Conservation (phyloP, 1,140 invertebrate genomes). For the Saxidomus purpurata region DNA sequence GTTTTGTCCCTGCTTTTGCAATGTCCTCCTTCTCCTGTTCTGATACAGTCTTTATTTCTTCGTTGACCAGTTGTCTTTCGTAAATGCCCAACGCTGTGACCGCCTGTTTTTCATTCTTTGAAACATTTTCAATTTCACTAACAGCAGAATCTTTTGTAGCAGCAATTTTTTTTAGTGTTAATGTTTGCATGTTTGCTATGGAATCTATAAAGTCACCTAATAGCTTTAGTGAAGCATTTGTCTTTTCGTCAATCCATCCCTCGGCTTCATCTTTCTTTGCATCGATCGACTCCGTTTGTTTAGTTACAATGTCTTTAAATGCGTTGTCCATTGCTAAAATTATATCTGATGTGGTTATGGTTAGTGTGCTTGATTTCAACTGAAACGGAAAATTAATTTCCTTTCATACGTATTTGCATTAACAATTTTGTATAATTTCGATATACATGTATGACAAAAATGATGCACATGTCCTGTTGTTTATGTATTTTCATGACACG, state of each 20-base stretch:
- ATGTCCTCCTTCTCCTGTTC: too few species aligned
- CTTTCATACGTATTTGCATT: too few species aligned
- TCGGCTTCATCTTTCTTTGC: too few species aligned
- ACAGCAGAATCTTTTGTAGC: not conserved
- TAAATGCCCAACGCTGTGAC: too few species aligned
- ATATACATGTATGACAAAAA: too few species aligned
- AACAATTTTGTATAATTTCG: too few species aligned
- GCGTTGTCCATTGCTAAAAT: not conserved
- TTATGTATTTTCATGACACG: too few species aligned
- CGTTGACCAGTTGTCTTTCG: not conserved
- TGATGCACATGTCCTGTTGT: too few species aligned
- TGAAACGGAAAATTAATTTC: not conserved
- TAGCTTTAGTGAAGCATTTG: not conserved
- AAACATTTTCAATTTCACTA: not conserved
- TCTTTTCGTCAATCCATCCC: not conserved
- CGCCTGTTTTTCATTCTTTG: not conserved
- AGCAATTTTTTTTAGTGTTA: not conserved
- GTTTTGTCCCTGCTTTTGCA: too few species aligned
- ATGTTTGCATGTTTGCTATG: not conserved
- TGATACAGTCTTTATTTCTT: too few species aligned
- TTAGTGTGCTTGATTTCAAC: not conserved
- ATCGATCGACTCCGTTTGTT: too few species aligned
- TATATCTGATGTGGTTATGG: not conserved
- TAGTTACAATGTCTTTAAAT: too few species aligned
- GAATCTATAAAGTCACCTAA: not conserved